Conservation (phyloP, 2,888 invertebrate genomes). For the Tryphoninae sp. region DNA sequence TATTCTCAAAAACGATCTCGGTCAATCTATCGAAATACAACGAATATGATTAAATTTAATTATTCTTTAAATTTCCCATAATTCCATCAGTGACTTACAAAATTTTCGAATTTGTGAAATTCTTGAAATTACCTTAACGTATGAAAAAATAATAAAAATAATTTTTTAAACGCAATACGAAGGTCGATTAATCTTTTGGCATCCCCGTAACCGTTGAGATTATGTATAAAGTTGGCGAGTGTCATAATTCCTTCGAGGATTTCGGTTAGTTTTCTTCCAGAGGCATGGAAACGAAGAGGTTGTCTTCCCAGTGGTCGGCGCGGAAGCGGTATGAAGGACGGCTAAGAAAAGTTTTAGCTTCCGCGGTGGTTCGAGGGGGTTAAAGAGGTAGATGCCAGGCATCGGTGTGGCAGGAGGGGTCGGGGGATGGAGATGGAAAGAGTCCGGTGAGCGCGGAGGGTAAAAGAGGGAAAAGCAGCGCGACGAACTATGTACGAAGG, state of each 20-base stretch:
- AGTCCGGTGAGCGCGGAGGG: constrained; percentile 68
- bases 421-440: constrained; percentile 67
- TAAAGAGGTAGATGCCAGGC: constrained; percentile 48
- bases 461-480: constrained; percentile 66
- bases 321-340: constrained; percentile 47
- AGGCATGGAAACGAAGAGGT: constrained; percentile 22
- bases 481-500: constrained; percentile 47
- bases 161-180: constrained; percentile 18
- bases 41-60: not conserved
- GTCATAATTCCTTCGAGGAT: constrained; percentile 41
- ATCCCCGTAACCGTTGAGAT: constrained; percentile 10
- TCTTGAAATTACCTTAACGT: too few relatives aligned
- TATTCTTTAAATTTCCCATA: not conserved
- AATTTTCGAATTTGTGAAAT: too few relatives aligned
- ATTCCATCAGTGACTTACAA: not conserved
- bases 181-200: constrained; percentile 1
- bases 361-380: constrained; percentile 32
- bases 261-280: constrained; percentile 42
- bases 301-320: constrained; percentile 29
- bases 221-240: constrained; percentile 43
- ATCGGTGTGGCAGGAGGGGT: constrained; percentile 23
- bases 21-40: not conserved
- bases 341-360: constrained; percentile 60
- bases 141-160: not conserved
- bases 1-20: not conserved